These are phyloP conservation scores for Sinocyclocheilus anshuiensis DNA, from an alignment of 2,113 vertebrate genomes.

Conservation along the genomic window DNA sequence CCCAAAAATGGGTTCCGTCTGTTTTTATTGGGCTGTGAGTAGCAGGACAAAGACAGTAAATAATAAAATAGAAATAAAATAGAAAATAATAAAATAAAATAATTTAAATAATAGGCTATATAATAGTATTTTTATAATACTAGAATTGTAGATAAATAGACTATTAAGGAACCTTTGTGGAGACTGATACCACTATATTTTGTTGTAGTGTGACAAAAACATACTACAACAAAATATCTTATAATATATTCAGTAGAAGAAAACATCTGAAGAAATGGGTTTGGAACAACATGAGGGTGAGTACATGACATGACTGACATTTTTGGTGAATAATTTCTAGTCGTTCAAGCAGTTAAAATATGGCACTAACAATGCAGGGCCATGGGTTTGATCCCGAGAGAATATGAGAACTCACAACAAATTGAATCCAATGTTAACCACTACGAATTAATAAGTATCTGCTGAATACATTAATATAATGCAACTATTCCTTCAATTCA, in stretches of 20 bases:
- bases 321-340: neutral
- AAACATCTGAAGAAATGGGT: neutral
- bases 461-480: neutral
- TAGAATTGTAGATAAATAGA: neutral
- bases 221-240: neutral
- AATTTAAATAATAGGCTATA: neutral
- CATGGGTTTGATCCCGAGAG: constrained; percentile 25
- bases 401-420: constrained; percentile 32
- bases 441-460: neutral
- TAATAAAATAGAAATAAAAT: neutral
- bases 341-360: neutral
- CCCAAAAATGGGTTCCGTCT: neutral
- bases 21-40: neutral
- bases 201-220: neutral
- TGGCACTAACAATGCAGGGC: neutral
- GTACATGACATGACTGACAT: neutral
- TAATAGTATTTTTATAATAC: neutral
- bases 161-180: neutral
- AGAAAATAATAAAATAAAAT: neutral
- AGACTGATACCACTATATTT: neutral
- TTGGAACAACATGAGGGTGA: neutral
- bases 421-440: neutral
- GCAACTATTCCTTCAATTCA: neutral
- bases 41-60: neutral
- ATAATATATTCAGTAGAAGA: neutral